phyloP scores from a whole-genome alignment of 2,888 invertebrate species.

The Pelosia muscerda region DNA sequence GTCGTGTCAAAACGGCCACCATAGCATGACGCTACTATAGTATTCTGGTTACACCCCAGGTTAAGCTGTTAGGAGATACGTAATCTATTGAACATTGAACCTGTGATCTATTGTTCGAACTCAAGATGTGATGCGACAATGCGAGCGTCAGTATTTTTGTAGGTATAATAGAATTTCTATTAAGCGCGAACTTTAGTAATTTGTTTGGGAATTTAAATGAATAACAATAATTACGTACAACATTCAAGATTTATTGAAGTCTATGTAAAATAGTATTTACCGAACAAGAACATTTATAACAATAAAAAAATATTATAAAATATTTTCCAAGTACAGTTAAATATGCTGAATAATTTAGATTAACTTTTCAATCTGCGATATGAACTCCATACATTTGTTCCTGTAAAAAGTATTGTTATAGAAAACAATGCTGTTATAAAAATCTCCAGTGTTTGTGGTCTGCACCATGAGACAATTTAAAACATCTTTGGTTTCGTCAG shows the following conservation, averaged over 20 bases:
- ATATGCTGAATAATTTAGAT: constrained; percentile 59
- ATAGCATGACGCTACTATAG: no score
- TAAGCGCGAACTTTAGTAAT: neutral
- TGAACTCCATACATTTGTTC: constrained; percentile 88
- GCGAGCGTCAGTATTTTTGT: neutral
- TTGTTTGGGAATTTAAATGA: constrained; percentile 10
- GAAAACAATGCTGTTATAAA: constrained; percentile 75
- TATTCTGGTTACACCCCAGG: no score
- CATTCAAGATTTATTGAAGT: constrained; percentile 70
- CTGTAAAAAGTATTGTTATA: constrained; percentile 82
- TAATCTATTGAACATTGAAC: no score
- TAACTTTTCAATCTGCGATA: constrained; percentile 69
- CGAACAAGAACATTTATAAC: constrained; percentile 60
- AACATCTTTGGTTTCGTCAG: constrained; percentile 65
- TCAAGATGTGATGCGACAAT: no score
- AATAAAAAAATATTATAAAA: constrained; percentile 58
- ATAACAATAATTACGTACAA: constrained; percentile 50
- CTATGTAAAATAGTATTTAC: constrained; percentile 55
- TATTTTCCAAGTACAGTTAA: constrained; percentile 51
- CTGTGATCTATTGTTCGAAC: neutral
- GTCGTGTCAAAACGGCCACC: no score
- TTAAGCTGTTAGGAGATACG: no score
- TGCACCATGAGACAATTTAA: constrained; percentile 74
- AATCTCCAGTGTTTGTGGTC: constrained; percentile 76
- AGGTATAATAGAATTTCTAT: no score